A percentile compares a stretch with the other conserved stretches of the same genome.
These are phyloP conservation scores for Diacarnus erythraeanus DNA, from an alignment of 37 sponge, comb jelly and placozoan species.

Conservation along the genomic window DNA sequence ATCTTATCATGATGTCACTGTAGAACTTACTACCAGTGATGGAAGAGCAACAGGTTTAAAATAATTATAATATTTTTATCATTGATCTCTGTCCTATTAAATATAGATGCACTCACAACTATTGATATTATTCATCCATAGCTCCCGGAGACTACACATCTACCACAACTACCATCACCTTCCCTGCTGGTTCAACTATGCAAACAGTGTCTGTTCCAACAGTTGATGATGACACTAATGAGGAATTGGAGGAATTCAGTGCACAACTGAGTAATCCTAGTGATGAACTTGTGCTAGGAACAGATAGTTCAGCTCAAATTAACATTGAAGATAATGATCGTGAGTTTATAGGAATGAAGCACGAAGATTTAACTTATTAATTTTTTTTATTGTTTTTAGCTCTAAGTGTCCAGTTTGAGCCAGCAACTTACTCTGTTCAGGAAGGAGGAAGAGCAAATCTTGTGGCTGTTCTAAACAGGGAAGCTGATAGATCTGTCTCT, in stretches of 20 bases:
- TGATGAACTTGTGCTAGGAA: not conserved
- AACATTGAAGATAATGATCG: constrained; percentile 45
- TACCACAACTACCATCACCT: constrained; percentile 8
- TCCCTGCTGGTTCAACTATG: not conserved
- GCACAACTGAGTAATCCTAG: constrained; percentile 7
- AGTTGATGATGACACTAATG: constrained; percentile 29
- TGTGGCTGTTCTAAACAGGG: not conserved
- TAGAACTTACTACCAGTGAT: not conserved
- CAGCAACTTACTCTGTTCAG: constrained; percentile 1
- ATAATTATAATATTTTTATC: too few relatives aligned
- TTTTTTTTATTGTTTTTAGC: too few relatives aligned
- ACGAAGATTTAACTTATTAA: not conserved
- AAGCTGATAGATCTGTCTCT: constrained; percentile 8
- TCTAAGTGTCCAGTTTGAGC: constrained; percentile 15
- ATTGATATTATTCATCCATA: too few relatives aligned
- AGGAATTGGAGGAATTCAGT: constrained; percentile 15
- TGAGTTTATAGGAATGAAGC: not conserved
- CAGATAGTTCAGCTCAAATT: constrained; percentile 1
- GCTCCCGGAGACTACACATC: too few relatives aligned
- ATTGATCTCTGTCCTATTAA: too few relatives aligned
- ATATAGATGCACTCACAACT: too few relatives aligned
- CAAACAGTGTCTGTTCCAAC: constrained; percentile 12
- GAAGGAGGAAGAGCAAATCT: not conserved
- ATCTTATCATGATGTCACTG: too few relatives aligned
- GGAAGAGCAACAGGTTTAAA: not conserved